phyloP scores from a whole-genome alignment of 2,113 vertebrate species.

The Formicarius rufipectus region DNA sequence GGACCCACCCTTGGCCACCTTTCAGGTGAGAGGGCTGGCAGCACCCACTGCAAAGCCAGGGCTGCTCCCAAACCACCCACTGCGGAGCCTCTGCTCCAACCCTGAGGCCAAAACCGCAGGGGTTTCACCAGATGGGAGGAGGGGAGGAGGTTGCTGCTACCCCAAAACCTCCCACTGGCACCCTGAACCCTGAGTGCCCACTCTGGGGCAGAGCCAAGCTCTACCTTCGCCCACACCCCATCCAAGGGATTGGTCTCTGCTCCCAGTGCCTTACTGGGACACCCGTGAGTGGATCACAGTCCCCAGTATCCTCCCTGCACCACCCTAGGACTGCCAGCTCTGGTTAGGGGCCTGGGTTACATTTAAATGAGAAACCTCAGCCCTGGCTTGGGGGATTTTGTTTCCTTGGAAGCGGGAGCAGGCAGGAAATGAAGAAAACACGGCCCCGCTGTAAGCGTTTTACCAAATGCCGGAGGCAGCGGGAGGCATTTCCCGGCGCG shows the following conservation, averaged over 20 bases:
- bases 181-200: neutral
- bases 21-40: neutral
- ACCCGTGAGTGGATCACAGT: rapidly evolving
- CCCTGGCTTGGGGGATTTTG: conserved; percentile 41
- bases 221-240: neutral
- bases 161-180: neutral
- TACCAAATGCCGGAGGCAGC: conserved; percentile 50
- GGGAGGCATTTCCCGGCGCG: neutral
- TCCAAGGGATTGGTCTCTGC: neutral
- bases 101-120: rapidly evolving
- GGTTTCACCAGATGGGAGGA: neutral
- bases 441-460: conserved; percentile 23
- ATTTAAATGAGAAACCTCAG: conserved; percentile 35
- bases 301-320: rapidly evolving
- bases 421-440: conserved; percentile 56
- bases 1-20: neutral
- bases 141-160: neutral
- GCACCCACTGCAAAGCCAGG: neutral
- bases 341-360: neutral
- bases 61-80: neutral
- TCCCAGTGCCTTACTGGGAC: neutral
- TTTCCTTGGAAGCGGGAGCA: conserved; percentile 46
- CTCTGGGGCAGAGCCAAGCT: neutral
- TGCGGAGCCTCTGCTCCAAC: neutral
- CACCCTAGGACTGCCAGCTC: neutral